Percentiles rank a stretch among this genome's conserved stretches.
Evolutionary conservation across 1,140 invertebrate genomes (phyloP).

Genomic region (Nylanderia fulva): DNA sequence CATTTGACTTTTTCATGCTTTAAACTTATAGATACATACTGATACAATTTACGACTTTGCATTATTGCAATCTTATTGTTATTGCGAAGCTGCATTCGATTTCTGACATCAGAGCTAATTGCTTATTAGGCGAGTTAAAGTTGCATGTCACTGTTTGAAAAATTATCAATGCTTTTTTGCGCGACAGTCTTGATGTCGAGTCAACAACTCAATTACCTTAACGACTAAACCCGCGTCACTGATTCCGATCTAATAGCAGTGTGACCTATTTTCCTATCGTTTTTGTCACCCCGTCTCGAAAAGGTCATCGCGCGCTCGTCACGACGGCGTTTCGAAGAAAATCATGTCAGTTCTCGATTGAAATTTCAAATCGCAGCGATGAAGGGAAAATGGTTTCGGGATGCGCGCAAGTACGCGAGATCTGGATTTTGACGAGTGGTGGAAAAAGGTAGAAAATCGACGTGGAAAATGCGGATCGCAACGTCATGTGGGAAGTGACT

Average conservation of each 20-base stretch:
- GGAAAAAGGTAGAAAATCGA: constrained; percentile 19
- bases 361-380: constrained; percentile 1
- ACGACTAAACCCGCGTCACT: constrained; percentile 38
- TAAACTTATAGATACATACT: background rate
- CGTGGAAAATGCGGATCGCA: constrained; percentile 26
- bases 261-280: constrained; percentile 35
- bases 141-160: constrained; percentile 18
- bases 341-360: background rate
- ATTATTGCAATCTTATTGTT: background rate
- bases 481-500: constrained; percentile 57
- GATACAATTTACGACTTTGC: background rate
- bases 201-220: constrained; percentile 61
- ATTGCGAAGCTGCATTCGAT: background rate
- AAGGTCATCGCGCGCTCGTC: background rate
- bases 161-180: constrained; percentile 13
- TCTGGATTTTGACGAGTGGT: background rate
- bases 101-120: background rate
- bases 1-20: background rate
- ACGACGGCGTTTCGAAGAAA: background rate
- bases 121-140: background rate
- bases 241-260: constrained; percentile 28
- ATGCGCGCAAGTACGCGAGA: background rate
- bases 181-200: background rate
- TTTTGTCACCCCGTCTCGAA: constrained; percentile 16
- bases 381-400: constrained; percentile 33